Base-by-base conservation (phyloP, 2,888 invertebrate species). In the Hedya salicella region DNA sequence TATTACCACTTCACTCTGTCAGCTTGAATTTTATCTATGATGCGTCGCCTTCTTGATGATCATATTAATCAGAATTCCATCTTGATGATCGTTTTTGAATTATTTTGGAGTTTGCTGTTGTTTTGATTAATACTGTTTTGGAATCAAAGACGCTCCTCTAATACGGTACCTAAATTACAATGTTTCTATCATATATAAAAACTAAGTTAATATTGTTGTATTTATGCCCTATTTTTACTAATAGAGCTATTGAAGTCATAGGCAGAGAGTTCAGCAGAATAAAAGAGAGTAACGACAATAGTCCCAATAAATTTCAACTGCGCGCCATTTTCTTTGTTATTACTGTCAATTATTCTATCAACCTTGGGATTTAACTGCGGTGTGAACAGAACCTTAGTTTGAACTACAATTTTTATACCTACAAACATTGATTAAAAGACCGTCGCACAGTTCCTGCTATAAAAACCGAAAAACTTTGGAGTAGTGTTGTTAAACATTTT, bases 381-480 rank as follows among this genome's bases (percentile, higher is more conserved):
- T 61, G 54, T 66, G 42, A 16, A 54, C 66, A 42, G 21, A 30
- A 32, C 54, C 54, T 21, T 54, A 52, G 2, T 14, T 16, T 21
- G 48, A 56, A 49, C 53, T 46, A 61, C 30, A 40, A 66, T 66
- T 66, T 66, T 66, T 66, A 66, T 61, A 48, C 52, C 46, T 46
- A 65, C 65, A 16, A 50, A 25, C 46, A 19, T 61, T 61, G 60
- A 60, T 61, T 66, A 65, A 65, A 65, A 65, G 60, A 52, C 56
- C 63, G 62, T 48, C 69, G 67, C 67, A 66, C 75, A 77, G 80
- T 81, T 80, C 80, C 81, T 80, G 78, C 78, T 78, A 84, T 86
- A 87, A 87, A 87, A 83, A 82, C 72, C 72, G 21, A 36, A 73
- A 78, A 81, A 66, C 77, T 59, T 19, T 82, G 62, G 85, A 87